These are phyloP conservation scores for Choristoneura fumiferana DNA, from an alignment of 1,140 invertebrate genomes.

Conservation along the genomic window DNA sequence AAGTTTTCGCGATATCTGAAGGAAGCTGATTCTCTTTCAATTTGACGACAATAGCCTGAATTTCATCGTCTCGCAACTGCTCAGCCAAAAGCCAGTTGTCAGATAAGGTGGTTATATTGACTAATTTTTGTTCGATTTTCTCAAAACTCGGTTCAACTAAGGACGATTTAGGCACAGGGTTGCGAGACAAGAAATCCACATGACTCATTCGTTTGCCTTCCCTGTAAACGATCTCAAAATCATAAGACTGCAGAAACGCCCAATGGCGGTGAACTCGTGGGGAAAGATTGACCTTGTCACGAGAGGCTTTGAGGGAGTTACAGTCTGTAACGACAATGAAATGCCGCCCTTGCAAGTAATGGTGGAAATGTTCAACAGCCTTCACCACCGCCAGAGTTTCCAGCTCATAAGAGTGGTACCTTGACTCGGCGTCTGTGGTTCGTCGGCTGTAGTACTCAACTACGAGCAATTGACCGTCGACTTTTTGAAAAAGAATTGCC, in stretches of 20 bases:
- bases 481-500: constrained; percentile 16
- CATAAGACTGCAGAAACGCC: constrained; percentile 1
- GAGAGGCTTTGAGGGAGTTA: background rate
- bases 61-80: background rate
- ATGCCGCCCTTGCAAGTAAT: constrained; percentile 33
- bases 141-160: constrained; percentile 15
- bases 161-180: background rate
- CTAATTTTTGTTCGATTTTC: constrained; percentile 13
- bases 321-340: constrained; percentile 35
- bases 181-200: constrained; percentile 18
- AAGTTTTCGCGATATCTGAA: background rate
- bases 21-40: background rate
- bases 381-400: constrained; percentile 30
- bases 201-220: constrained; percentile 29
- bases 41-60: background rate
- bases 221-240: background rate
- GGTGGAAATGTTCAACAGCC: constrained; percentile 36
- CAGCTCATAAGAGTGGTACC: background rate
- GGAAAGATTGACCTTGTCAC: constrained; percentile 23
- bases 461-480: constrained; percentile 26
- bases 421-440: background rate
- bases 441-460: background rate
- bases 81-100: background rate
- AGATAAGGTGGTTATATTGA: constrained; percentile 20
- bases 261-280: constrained; percentile 38